Evolutionary conservation across 1,140 invertebrate genomes (phyloP).

Genomic region (Cotesia glomerata): DNA sequence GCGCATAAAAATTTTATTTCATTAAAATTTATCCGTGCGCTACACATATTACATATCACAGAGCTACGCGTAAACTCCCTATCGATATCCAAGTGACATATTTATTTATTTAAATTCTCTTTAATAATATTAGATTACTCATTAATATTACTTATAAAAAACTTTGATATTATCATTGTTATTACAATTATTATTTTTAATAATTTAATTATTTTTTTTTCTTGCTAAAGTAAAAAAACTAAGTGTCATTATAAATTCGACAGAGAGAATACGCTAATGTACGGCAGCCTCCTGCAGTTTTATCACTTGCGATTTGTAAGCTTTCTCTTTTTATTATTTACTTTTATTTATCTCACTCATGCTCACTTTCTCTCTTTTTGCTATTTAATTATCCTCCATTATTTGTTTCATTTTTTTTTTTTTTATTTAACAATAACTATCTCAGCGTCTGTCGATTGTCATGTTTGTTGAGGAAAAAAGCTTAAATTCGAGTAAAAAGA

Average conservation of each 20-base stretch:
- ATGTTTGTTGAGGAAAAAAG: background rate
- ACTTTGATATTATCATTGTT: conserved; percentile 1
- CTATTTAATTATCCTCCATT: background rate
- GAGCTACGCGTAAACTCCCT: conserved; percentile 60
- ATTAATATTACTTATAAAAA: background rate
- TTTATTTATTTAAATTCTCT: background rate
- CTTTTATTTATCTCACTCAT: conserved; percentile 1
- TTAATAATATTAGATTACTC: background rate
- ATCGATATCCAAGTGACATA: conserved; percentile 37
- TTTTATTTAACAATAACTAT: background rate
- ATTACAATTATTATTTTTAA: background rate
- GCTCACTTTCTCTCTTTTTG: background rate
- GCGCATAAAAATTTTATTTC: conserved; percentile 47
- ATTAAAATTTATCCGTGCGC: conserved; percentile 49
- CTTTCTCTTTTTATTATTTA: background rate
- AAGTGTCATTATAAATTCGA: conserved; percentile 33
- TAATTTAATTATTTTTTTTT: background rate
- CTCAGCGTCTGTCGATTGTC: conserved; percentile 21
- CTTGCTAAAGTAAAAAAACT: conserved; percentile 6
- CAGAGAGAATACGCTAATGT: conserved; percentile 57
- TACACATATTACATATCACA: conserved; percentile 64
- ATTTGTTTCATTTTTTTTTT: background rate
- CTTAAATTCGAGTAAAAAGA: background rate
- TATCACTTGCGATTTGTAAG: conserved; percentile 34
- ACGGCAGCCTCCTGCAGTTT: conserved; percentile 54